phyloP scores from a whole-genome alignment of 1,140 invertebrate species.

The Aphaenogaster ashmeadi region DNA sequence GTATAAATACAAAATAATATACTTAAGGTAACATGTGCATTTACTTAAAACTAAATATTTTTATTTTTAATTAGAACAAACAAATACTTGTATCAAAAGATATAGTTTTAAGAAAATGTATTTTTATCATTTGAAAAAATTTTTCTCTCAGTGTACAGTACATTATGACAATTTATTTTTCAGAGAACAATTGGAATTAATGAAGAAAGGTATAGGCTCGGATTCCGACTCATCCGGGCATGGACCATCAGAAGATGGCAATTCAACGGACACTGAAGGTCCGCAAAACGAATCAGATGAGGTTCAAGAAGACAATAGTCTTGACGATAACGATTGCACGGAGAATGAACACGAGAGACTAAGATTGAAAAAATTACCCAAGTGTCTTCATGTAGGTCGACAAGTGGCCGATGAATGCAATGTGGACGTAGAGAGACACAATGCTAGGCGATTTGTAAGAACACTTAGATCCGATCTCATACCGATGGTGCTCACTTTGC shows the following conservation, averaged over 20 bases:
- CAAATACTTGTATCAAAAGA: no score
- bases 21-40: no score
- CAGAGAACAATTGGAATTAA: conserved; percentile 87
- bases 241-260: conserved; percentile 84
- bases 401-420: conserved; percentile 90
- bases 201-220: conserved; percentile 87
- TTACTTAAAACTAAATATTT: no score
- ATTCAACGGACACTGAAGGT: conserved; percentile 90
- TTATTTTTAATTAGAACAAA: no score
- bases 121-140: no score
- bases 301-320: conserved; percentile 86
- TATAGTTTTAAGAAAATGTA: no score
- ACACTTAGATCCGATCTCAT: conserved; percentile 90
- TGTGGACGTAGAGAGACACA: conserved; percentile 92
- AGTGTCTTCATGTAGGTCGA: conserved; percentile 88
- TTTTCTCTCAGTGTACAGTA: background rate
- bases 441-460: conserved; percentile 92
- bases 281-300: conserved; percentile 89
- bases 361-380: conserved; percentile 90
- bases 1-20: no score
- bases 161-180: conserved; percentile 1
- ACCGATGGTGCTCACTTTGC: conserved; percentile 91
- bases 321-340: conserved; percentile 84
- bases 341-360: conserved; percentile 87
- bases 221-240: conserved; percentile 90